Evolutionary conservation across 2,888 invertebrate species (phyloP).

Genomic region (Teleiodes luculella): DNA sequence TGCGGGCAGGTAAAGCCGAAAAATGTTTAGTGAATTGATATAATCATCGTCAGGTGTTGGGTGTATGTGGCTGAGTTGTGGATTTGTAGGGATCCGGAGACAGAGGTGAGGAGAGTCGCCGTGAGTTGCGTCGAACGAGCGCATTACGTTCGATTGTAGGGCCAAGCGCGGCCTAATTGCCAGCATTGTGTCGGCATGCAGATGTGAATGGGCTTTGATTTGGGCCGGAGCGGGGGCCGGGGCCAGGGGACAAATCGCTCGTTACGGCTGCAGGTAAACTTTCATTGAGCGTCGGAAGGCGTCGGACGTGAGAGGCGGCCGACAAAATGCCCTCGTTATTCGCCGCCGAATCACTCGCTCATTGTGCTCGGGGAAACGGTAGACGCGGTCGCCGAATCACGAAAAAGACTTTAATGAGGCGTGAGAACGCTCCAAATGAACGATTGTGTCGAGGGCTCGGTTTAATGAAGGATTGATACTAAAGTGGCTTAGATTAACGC

Average conservation of each 20-base stretch:
- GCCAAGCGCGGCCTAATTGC: constrained; percentile 75
- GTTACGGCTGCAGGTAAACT: constrained; percentile 79
- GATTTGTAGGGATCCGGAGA: constrained; percentile 11
- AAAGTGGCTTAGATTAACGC: constrained; percentile 61
- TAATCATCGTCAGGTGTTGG: not conserved
- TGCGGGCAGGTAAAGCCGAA: constrained; percentile 1
- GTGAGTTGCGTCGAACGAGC: constrained; percentile 62
- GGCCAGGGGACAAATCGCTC: constrained; percentile 78
- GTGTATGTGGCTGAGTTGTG: not conserved
- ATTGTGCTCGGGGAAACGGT: constrained; percentile 77
- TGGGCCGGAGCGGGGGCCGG: constrained; percentile 63
- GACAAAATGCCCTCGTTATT: constrained; percentile 79
- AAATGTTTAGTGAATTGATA: constrained; percentile 2
- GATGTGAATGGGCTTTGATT: constrained; percentile 80
- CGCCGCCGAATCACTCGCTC: constrained; percentile 78
- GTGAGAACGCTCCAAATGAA: constrained; percentile 76
- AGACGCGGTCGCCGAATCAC: constrained; percentile 76
- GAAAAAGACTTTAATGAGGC: constrained; percentile 78
- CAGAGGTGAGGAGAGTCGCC: not conserved
- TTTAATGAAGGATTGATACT: constrained; percentile 74
- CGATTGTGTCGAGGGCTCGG: constrained; percentile 64
- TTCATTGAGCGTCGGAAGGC: constrained; percentile 79
- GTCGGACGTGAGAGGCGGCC: constrained; percentile 77
- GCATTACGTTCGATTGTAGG: constrained; percentile 77
- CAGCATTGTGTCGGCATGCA: constrained; percentile 79